Conservation (phyloP, 2,113 vertebrate genomes). For the Laticauda laticaudata region DNA sequence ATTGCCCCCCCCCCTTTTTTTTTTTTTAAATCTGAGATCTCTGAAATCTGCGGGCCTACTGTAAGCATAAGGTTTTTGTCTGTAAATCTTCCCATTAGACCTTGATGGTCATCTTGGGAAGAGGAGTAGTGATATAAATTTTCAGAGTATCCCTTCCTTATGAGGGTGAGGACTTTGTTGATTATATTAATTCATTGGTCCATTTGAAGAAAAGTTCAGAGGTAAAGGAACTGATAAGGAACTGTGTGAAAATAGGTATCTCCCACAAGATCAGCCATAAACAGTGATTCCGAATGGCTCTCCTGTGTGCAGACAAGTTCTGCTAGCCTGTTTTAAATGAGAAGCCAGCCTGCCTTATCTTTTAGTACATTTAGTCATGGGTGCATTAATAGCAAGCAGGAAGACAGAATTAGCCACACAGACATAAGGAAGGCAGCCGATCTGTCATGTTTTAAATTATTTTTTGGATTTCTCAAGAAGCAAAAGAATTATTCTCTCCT, state of each 20-base stretch:
- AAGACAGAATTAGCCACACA: neutral
- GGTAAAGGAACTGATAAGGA: neutral
- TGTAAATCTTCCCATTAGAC: neutral
- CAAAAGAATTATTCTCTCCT: neutral
- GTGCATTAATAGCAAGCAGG: neutral
- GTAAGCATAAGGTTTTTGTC: constrained; percentile 8
- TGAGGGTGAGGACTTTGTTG: neutral
- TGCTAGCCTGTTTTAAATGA: neutral
- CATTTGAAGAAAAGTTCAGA: neutral
- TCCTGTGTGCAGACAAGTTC: neutral
- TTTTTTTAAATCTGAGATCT: constrained; percentile 50
- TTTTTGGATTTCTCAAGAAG: neutral
- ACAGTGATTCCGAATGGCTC: neutral
- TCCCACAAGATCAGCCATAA: neutral
- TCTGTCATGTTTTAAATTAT: neutral
- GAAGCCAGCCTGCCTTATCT: neutral
- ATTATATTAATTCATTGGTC: neutral
- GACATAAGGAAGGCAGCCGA: neutral
- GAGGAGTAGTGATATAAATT: neutral
- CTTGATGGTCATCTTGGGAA: neutral
- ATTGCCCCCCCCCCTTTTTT: neutral
- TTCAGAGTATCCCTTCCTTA: neutral
- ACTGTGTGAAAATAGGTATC: neutral
- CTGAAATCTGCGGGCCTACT: neutral
- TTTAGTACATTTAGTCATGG: neutral